Percentiles rank a stretch among this genome's conserved stretches.
Conservation (phyloP, 1,140 invertebrate species). For the Papilio helenus region DNA sequence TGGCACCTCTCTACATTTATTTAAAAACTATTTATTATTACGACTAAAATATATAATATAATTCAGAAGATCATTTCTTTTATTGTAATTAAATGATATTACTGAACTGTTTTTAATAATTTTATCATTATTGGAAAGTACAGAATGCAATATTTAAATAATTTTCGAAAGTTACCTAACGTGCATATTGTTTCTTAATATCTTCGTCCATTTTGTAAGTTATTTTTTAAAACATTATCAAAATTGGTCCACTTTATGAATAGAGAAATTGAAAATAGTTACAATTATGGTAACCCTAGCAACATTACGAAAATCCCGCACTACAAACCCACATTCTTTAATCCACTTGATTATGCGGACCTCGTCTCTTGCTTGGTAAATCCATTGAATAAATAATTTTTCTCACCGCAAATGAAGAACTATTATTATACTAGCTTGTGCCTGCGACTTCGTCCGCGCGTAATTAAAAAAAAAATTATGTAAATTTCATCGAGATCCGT, state of each 20-base stretch:
- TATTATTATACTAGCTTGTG: background rate
- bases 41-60: too few relatives aligned
- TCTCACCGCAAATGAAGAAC: background rate
- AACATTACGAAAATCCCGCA: slow-evolving; percentile 30
- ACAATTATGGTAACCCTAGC: background rate
- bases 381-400: background rate
- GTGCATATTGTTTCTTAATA: background rate
- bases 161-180: background rate
- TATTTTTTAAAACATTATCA: background rate
- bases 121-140: background rate
- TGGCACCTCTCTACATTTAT: background rate
- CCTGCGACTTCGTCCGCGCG: too few relatives aligned
- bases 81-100: background rate
- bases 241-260: background rate
- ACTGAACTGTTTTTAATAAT: background rate
- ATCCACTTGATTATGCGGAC: slow-evolving; percentile 8
- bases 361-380: slow-evolving; percentile 21
- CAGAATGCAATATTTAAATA: background rate
- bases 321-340: slow-evolving; percentile 36
- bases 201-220: background rate
- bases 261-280: background rate
- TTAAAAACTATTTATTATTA: too few relatives aligned
- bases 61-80: too few relatives aligned
- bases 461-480: too few relatives aligned
- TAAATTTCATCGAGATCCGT: too few relatives aligned